Evolutionary conservation across 2,888 invertebrate species (phyloP).

Genomic region (Saturnia pavonia): DNA sequence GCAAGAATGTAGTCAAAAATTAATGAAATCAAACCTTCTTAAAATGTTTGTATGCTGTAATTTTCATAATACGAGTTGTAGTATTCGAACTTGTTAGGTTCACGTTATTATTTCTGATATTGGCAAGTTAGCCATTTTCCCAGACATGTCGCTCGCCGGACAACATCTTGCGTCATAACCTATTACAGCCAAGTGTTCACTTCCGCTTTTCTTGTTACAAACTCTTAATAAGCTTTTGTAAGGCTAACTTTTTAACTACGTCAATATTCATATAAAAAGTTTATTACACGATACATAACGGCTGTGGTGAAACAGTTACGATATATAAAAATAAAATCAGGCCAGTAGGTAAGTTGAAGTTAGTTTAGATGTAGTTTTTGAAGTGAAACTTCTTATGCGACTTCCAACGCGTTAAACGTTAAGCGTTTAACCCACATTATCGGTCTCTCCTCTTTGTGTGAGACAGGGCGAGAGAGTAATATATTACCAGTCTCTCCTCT

Average conservation of each 20-base stretch:
- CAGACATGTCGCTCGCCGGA: slow-evolving; percentile 56
- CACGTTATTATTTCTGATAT: slow-evolving; percentile 74
- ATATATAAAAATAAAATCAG: slow-evolving; percentile 63
- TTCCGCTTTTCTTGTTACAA: slow-evolving; percentile 51
- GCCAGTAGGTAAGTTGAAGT: slow-evolving; percentile 54
- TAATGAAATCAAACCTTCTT: neutral
- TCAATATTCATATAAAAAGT: slow-evolving; percentile 28
- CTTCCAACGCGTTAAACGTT: too few species aligned
- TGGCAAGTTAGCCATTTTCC: slow-evolving; percentile 70
- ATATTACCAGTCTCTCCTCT: too few species aligned
- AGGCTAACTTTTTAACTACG: slow-evolving; percentile 29
- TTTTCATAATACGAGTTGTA: slow-evolving; percentile 18
- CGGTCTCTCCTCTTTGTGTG: too few species aligned
- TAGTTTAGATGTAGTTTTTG: slow-evolving; percentile 66
- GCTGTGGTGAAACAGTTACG: slow-evolving; percentile 18
- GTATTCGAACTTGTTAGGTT: slow-evolving; percentile 54
- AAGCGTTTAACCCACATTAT: too few species aligned
- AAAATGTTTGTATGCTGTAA: neutral
- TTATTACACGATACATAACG: slow-evolving; percentile 20
- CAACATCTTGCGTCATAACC: slow-evolving; percentile 77
- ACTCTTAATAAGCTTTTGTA: slow-evolving; percentile 54
- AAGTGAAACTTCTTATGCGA: too few species aligned
- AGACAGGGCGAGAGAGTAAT: too few species aligned
- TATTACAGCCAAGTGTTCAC: slow-evolving; percentile 73
- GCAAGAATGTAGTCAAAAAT: neutral